Percentiles rank a stretch among this genome's conserved stretches.
Conservation (phyloP, 2,888 invertebrate species). For the Crematogaster levior region DNA sequence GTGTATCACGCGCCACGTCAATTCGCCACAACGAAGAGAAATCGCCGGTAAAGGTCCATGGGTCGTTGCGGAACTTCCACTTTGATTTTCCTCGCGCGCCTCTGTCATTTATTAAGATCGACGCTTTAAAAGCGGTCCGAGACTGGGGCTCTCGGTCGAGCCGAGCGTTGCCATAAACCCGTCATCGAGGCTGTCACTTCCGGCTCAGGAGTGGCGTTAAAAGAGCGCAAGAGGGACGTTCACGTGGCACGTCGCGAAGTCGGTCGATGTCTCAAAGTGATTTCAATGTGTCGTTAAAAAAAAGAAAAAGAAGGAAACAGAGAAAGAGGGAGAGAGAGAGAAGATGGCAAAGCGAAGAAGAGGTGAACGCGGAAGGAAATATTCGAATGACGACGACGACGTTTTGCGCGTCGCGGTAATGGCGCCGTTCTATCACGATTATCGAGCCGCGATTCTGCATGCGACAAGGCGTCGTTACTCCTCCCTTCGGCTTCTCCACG, state of each 20-base stretch:
- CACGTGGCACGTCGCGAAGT: slow-evolving; percentile 49
- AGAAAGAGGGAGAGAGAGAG: not conserved
- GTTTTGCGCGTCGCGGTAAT: slow-evolving; percentile 74
- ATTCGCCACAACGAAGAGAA: slow-evolving; percentile 49
- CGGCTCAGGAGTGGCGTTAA: slow-evolving; percentile 43
- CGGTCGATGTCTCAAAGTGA: slow-evolving; percentile 56
- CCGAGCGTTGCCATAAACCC: slow-evolving; percentile 51
- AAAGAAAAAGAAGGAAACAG: not conserved
- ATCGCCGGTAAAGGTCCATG: slow-evolving; percentile 40
- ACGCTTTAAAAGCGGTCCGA: slow-evolving; percentile 59
- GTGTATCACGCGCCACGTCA: slow-evolving; percentile 39
- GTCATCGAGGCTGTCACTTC: slow-evolving; percentile 52
- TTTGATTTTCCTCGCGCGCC: slow-evolving; percentile 55
- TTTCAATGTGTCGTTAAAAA: slow-evolving; percentile 51
- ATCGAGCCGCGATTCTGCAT: slow-evolving; percentile 72
- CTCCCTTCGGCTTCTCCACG: not conserved
- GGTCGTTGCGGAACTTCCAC: slow-evolving; percentile 46
- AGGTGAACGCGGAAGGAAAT: slow-evolving; percentile 42
- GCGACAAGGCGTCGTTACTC: slow-evolving; percentile 73
- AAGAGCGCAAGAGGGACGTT: slow-evolving; percentile 8
- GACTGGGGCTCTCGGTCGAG: slow-evolving; percentile 40
- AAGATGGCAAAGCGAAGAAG: slow-evolving; percentile 13
- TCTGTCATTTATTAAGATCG: slow-evolving; percentile 61
- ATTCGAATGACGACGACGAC: slow-evolving; percentile 62
- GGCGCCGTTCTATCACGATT: slow-evolving; percentile 78